Conservation (phyloP, 2,888 invertebrate genomes). For the Drosophila mimica region DNA sequence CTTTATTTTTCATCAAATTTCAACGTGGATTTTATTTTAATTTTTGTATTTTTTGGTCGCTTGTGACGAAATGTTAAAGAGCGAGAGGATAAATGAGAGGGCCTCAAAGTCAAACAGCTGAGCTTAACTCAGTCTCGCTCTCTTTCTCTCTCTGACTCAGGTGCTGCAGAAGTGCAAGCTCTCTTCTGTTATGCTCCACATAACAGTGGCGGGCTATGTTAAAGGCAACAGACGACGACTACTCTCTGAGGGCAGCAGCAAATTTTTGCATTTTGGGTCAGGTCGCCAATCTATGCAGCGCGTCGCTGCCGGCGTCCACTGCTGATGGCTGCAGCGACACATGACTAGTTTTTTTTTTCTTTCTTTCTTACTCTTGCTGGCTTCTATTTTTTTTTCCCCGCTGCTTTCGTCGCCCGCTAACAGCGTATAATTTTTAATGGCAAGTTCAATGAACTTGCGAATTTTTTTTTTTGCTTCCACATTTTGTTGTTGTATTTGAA, state of each 20-base stretch:
- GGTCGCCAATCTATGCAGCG: conserved; percentile 83
- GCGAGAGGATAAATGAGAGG: conserved; percentile 21
- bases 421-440: conserved; percentile 70
- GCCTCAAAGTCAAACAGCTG: conserved; percentile 39
- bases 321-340: conserved; percentile 60
- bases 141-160: not conserved
- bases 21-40: conserved; percentile 9
- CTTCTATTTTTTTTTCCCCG: conserved; percentile 39
- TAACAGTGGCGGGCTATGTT: conserved; percentile 60
- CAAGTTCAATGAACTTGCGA: conserved; percentile 84
- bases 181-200: conserved; percentile 44
- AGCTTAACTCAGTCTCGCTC: conserved; percentile 14
- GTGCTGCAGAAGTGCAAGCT: conserved; percentile 2
- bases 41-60: not conserved
- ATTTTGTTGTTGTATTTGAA: conserved; percentile 54
- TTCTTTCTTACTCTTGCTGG: conserved; percentile 11
- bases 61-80: conserved; percentile 3
- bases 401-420: conserved; percentile 49
- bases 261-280: conserved; percentile 84
- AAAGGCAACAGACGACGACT: conserved; percentile 36
- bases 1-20: conserved; percentile 1
- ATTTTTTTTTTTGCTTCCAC: conserved; percentile 55
- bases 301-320: conserved; percentile 30
- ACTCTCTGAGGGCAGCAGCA: conserved; percentile 38
- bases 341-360: conserved; percentile 64